These are phyloP conservation scores for Cerceris ruficornis DNA, from an alignment of 2,888 invertebrate species.

Conservation along the genomic window DNA sequence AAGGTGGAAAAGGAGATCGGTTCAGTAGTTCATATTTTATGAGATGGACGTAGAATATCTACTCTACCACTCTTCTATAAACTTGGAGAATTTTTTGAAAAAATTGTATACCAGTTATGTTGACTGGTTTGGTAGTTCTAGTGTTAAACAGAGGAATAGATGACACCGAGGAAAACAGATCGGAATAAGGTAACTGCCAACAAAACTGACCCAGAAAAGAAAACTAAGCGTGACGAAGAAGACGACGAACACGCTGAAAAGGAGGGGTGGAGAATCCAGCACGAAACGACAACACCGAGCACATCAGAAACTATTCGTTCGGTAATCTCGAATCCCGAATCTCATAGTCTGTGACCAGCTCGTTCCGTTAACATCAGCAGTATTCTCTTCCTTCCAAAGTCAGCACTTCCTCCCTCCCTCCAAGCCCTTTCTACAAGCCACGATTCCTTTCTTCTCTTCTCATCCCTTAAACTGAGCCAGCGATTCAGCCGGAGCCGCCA, in stretches of 20 bases:
- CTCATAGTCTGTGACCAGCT: slow-evolving; percentile 29
- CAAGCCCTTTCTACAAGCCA: slow-evolving; percentile 38
- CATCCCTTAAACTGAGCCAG: slow-evolving; percentile 42
- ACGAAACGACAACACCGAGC: slow-evolving; percentile 32
- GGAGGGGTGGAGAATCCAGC: slow-evolving; percentile 27
- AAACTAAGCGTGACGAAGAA: slow-evolving; percentile 11
- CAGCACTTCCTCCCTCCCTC: slow-evolving; percentile 57
- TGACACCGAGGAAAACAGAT: background rate
- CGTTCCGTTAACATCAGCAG: slow-evolving; percentile 56
- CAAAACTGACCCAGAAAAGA: background rate
- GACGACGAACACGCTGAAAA: slow-evolving; percentile 46
- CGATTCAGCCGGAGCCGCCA: slow-evolving; percentile 54
- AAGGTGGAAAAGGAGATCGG: no score
- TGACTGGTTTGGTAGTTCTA: no score
- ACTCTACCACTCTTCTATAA: no score
- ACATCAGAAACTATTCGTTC: slow-evolving; percentile 64
- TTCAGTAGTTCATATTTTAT: no score
- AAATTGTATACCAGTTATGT: no score
- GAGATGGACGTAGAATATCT: no score
- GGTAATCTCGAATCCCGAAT: slow-evolving; percentile 46
- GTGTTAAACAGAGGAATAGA: background rate
- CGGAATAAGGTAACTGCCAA: background rate
- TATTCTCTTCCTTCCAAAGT: slow-evolving; percentile 40
- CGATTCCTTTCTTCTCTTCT: slow-evolving; percentile 25
- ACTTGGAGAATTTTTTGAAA: no score